phyloP scores from a whole-genome alignment of 2,113 vertebrate species.

The Xiphorhynchus elegans region DNA sequence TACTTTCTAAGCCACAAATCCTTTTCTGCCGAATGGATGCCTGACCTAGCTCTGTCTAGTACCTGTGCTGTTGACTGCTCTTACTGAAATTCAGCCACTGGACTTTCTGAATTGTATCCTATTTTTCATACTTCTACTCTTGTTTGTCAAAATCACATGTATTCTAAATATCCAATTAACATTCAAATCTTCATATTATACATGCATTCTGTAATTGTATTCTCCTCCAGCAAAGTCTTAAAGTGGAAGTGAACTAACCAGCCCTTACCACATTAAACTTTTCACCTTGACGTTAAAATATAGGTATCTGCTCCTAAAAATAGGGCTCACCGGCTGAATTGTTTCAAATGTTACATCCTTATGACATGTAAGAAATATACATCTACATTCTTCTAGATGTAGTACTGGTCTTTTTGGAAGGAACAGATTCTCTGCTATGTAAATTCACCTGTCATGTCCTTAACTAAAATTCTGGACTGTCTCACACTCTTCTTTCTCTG shows the following conservation, averaged over 20 bases:
- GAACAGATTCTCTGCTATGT: neutral
- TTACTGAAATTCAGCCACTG: neutral
- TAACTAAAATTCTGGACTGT: neutral
- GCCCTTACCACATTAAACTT: neutral
- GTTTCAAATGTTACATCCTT: neutral
- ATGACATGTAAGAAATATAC: neutral
- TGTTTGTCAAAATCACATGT: neutral
- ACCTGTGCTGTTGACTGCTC: neutral
- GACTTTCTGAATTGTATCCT: neutral
- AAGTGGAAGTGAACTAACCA: neutral
- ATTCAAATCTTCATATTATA: neutral
- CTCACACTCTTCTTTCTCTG: neutral
- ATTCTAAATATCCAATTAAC: neutral
- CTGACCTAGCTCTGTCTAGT: neutral
- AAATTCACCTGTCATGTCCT: neutral
- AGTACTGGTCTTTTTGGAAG: neutral
- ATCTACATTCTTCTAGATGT: neutral
- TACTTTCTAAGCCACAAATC: neutral
- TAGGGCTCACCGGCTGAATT: neutral
- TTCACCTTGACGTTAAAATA: neutral
- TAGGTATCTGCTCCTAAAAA: neutral
- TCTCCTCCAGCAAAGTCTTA: neutral
- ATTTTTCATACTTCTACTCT: neutral
- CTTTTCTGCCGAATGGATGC: neutral
- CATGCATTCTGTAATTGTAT: neutral